Base-by-base conservation (phyloP, 2,888 invertebrate genomes). In the Falcaria lacertinaria region DNA sequence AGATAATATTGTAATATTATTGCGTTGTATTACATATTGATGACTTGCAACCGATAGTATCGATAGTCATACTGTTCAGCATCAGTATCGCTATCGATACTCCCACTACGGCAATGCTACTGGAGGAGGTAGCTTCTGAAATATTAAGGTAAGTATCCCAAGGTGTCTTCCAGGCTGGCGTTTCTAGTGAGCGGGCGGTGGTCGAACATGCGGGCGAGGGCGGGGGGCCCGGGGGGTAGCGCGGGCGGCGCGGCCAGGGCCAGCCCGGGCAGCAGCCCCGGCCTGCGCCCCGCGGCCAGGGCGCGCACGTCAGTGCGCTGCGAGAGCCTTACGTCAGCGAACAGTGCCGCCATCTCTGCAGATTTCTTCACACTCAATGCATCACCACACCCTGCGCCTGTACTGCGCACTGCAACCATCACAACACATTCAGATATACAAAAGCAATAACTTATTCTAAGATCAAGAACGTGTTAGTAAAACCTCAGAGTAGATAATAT, bases 311-410 rank as follows among this genome's bases (percentile, higher is more conserved):
- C 94, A 0, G 93, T 93, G 11, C 93, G 91, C 76, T 94, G 94
- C 17, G 92, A 93, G 0, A 94, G 86, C 32, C 93, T 92, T 35
- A 94, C 92, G 66, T 95, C 94, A 0, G 95, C 94, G 73, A 97
- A 96, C 19, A 96, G 84, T 0, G 96, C 96, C 0, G 96, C 96
- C 63, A 96, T 96, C 76, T 96, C 96, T 0, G 96, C 96, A 2
- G 95, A 95, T 73, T 96, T 96, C 78, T 96, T 96, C 19, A 96
- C 95, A 42, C 95, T 95, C 0, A 96, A 81, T 0, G 95, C 95
- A 60, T 95, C 95, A 40, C 91, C 90, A 0, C 91, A 90, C 14
- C 88, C 88, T 0, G 91, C 90, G 33, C 89, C 89, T 0, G 86
- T 86, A 47, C 88, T 89, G 32, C 89, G 79, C 3, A 89, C 89